phyloP scores from a whole-genome alignment of 1,140 invertebrate species.

The Saccostrea echinata region DNA sequence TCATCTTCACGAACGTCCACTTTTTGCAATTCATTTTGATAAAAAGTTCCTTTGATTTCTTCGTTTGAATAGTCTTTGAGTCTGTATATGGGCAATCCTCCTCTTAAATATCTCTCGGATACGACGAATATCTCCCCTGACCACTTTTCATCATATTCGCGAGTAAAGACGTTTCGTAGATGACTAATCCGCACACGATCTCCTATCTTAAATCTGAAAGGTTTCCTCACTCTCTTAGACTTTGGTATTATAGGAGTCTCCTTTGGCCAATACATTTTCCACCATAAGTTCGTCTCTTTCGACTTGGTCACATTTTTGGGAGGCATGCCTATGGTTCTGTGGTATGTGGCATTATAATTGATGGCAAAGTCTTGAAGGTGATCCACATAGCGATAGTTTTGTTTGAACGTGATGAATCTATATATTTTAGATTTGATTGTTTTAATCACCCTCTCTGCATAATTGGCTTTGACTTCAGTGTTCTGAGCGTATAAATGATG shows the following conservation, averaged over 20 bases:
- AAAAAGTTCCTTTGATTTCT: constrained; percentile 50
- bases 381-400: constrained; percentile 7
- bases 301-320: no score
- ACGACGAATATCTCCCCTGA: constrained; percentile 3
- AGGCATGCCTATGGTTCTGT: constrained; percentile 41
- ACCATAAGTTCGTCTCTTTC: constrained; percentile 45
- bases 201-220: constrained; percentile 44
- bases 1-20: constrained; percentile 45
- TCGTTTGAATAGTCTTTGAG: constrained; percentile 40
- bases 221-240: constrained; percentile 36
- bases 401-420: no score
- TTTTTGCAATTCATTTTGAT: constrained; percentile 49
- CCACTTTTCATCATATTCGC: constrained; percentile 50
- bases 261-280: constrained; percentile 55
- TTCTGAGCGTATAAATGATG: no score
- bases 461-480: no score
- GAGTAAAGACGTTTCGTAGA: constrained; percentile 26
- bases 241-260: background rate
- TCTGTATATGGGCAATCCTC: constrained; percentile 40
- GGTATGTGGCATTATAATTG: constrained; percentile 38
- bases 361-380: constrained; percentile 27
- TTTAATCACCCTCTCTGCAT: no score
- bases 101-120: background rate
- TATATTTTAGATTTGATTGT: no score
- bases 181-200: no score